Percentiles rank a stretch among this genome's conserved stretches.
Conservation (phyloP, 2,113 vertebrate species). For the Lampris megalopsis region DNA sequence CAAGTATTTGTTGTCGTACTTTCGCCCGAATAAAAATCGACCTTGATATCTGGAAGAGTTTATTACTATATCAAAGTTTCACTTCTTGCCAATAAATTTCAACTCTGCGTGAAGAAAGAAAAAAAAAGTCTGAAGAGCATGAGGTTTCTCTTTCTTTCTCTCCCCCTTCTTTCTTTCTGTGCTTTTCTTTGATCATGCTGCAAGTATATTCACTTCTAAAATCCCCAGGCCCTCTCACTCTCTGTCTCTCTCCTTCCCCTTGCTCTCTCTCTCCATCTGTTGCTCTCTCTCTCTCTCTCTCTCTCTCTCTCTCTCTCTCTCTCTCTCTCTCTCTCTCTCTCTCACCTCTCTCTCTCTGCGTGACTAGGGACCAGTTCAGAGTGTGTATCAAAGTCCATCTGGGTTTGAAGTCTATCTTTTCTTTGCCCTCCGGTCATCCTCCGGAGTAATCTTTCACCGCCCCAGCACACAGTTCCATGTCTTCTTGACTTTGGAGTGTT, state of each 20-base stretch:
- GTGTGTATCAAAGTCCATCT: slow-evolving; percentile 69
- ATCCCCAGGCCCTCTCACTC: slow-evolving; percentile 43
- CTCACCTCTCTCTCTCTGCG: slow-evolving; percentile 57
- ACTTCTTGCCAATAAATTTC: slow-evolving; percentile 21
- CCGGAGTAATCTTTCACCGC: slow-evolving; percentile 47
- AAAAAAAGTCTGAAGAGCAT: slow-evolving; percentile 50
- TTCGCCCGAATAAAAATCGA: neutral
- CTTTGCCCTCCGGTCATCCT: slow-evolving; percentile 63
- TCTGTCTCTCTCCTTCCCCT: slow-evolving; percentile 18
- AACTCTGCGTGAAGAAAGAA: neutral
- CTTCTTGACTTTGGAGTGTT: slow-evolving; percentile 49
- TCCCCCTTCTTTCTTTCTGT: slow-evolving; percentile 23
- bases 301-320: neutral
- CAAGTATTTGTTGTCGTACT: too few relatives aligned
- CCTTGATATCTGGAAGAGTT: neutral
- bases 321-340: slow-evolving; percentile 18
- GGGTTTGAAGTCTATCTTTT: slow-evolving; percentile 60
- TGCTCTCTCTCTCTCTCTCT: slow-evolving; percentile 13
- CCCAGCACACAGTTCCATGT: slow-evolving; percentile 6
- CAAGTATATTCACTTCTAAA: slow-evolving; percentile 49
- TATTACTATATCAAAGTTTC: slow-evolving; percentile 5
- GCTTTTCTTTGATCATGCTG: slow-evolving; percentile 50
- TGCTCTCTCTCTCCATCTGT: slow-evolving; percentile 11
- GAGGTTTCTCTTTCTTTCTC: slow-evolving; percentile 16
- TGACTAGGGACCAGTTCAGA: slow-evolving; percentile 69